Conservation (phyloP, 2,888 invertebrate genomes). For the Orthosia gracilis region DNA sequence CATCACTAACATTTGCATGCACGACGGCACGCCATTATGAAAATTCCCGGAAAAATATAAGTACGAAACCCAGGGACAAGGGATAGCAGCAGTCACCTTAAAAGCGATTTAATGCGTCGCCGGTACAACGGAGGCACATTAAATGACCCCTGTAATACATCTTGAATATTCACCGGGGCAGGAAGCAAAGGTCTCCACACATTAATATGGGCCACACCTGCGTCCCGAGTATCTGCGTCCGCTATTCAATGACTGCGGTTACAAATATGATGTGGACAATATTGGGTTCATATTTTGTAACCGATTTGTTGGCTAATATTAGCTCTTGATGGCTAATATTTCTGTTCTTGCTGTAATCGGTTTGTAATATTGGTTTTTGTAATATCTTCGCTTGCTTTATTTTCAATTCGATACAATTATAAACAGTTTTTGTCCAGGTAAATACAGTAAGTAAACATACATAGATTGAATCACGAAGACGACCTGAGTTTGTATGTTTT, state of each 20-base stretch:
- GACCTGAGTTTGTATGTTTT: too few species aligned
- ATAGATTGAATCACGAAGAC: too few species aligned
- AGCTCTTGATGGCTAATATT: constrained; percentile 1
- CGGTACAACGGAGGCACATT: constrained; percentile 65
- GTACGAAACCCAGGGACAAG: neutral
- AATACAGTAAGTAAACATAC: too few species aligned
- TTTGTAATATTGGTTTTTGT: too few species aligned
- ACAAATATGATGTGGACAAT: constrained; percentile 44
- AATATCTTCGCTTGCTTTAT: too few species aligned
- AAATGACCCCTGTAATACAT: constrained; percentile 79
- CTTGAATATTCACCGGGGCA: constrained; percentile 77
- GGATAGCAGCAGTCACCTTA: constrained; percentile 61
- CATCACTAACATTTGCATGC: neutral
- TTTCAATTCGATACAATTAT: too few species aligned
- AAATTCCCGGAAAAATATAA: constrained; percentile 22
- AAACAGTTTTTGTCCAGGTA: too few species aligned
- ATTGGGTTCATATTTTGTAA: constrained; percentile 5
- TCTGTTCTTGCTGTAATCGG: constrained; percentile 26
- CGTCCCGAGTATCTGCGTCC: constrained; percentile 45
- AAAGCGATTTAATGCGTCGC: constrained; percentile 75
- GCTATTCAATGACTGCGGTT: constrained; percentile 65
- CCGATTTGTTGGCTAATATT: constrained; percentile 7
- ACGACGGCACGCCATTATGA: neutral
- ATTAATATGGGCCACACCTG: constrained; percentile 69
- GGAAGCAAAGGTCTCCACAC: constrained; percentile 63